Evolutionary conservation across 1,140 invertebrate species (phyloP), one percentile per base, ranked within the genome.

Genomic region (Camponotus floridanus): DNA sequence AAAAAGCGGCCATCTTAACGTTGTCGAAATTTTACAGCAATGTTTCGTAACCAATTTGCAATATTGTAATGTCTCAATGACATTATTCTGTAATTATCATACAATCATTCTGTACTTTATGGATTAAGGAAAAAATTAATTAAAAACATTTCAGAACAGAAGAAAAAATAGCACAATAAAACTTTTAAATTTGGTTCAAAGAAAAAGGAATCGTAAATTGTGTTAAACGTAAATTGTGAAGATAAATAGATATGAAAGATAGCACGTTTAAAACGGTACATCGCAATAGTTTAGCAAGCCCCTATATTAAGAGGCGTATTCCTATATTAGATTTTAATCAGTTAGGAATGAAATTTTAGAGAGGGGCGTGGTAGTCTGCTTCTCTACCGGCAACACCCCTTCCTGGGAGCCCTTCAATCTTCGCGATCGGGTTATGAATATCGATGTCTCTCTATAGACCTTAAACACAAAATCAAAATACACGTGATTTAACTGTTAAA

Each of bases 241-340:
- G 39, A 21, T 21, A 36, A 42, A 26, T 26, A 36, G 15, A 51
- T 3, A 74, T 26, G 26, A 78, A 31, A 11, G 42, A 78, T 45
- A 65, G 45, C 76, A 48, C 18, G 26, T 5, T 65, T 11, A 59
- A 65, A 39, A 78, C 1, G 21, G 57, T 42, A 76, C 11, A 65
- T 64, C 42, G 76, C 51, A 51, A 76, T 21, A 71, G 45, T 18
- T 45, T 42, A 86, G 79, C 68, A 80, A 81, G 81, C 90, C 89
- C 86, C 85, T 68, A 85, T 51, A 51, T 51, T 51, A 18, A 15
- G 87, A 94, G 94, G 94, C 94, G 94, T 95, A 93, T 94, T 93
- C 85, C 90, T 93, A 93, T 94, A 95, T 95, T 95, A 94, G 93
- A 93, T 94, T 95, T 95, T 95, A 95, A 95, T 95, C 94, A 94